Evolutionary conservation across 2,888 invertebrate species (phyloP), one percentile per base, ranked within the genome.

Genomic region (Baccha elongata): DNA sequence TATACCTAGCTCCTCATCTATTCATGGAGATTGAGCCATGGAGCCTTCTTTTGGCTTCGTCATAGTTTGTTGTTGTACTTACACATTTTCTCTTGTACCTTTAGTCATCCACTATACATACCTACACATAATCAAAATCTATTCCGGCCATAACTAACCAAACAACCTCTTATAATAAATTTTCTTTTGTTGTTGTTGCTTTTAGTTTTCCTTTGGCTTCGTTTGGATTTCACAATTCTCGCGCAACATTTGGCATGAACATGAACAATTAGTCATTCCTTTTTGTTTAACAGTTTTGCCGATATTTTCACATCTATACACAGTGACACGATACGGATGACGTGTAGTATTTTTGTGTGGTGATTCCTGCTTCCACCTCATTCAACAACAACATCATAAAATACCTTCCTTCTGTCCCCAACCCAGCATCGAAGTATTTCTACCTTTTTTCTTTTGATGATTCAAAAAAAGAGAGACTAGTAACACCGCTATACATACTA

Each of bases 181-280:
- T 40, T 29, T 55, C 23, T 19, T 52, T 11, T 46, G 35, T 42
- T 42, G 10, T 29, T 29, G 15, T 21, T 32, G 37, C 46, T 37
- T n/a, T 50, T 44, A 15, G n/a, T 35, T 55, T 60, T 64, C 10
- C 32, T 74, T 64, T 37, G 67, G 17, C 46, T 52, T 40, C 15
- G 35, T 60, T 44, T 53, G 13, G 64, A 55, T 83, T 83, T 78
- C 83, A 83, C 78, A 73, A 78, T 40, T 46, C 73, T 78, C 67
- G 64, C 64, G 73, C 68, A 83, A 78, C 72, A 83, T 73, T 83
- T 65, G 68, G 73, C 72, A 83, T 72, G n/a, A 44, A 29, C 60
- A 60, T 60, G 64, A 62, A 58, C 83, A 78, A 83, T 83, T 83
- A 83, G 83, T 83, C 83, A 83, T 83, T 72, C 68, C 44, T 37